A percentile compares a stretch with the other conserved stretches of the same genome.
Conservation (phyloP, 2,888 invertebrate genomes). For the Tridacna crocea region DNA sequence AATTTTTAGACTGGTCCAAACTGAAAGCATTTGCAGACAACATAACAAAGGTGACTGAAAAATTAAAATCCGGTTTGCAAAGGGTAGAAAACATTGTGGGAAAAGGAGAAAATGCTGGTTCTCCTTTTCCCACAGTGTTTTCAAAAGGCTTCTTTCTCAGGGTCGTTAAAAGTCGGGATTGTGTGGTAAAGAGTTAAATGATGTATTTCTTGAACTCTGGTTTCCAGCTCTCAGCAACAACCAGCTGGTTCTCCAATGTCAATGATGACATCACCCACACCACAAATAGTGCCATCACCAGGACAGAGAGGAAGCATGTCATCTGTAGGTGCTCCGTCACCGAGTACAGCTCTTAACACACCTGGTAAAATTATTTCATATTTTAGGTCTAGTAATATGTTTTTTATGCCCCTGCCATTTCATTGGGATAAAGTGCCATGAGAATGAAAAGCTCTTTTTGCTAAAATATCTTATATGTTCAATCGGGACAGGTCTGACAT, state of each 20-base stretch:
- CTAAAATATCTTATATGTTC: too few species aligned
- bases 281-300: conserved; percentile 73
- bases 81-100: background rate
- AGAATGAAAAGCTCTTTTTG: too few species aligned
- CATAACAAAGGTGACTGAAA: too few species aligned
- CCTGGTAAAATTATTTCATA: conserved; percentile 73
- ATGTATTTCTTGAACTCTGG: background rate
- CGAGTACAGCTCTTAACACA: conserved; percentile 74
- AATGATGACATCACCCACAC: conserved; percentile 73
- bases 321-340: conserved; percentile 72
- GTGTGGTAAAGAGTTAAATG: background rate
- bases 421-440: too few species aligned
- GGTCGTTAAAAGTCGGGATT: background rate
- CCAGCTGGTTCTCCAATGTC: conserved; percentile 73
- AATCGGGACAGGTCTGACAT: too few species aligned
- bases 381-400: too few species aligned
- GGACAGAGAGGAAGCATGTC: conserved; percentile 60
- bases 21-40: too few species aligned
- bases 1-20: too few species aligned
- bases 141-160: background rate
- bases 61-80: background rate
- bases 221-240: conserved; percentile 47
- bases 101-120: background rate
- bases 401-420: too few species aligned
- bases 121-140: background rate